phyloP scores from a whole-genome alignment of 1,140 invertebrate species.

The Druon quercuslanigerum region DNA sequence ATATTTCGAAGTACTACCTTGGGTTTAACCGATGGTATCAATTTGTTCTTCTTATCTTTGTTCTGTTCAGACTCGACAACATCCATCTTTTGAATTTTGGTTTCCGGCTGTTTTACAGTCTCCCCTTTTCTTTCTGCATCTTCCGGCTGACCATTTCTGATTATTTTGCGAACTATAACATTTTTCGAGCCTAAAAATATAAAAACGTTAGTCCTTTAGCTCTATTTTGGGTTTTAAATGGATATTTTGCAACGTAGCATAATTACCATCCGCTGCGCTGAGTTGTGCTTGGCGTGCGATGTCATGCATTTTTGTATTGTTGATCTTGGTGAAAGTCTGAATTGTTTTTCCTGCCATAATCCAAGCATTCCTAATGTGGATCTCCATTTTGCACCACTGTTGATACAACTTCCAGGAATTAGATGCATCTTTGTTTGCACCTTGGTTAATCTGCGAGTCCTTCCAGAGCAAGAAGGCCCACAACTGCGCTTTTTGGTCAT shows the following conservation, averaged over 20 bases:
- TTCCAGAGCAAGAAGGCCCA: slow-evolving; percentile 91
- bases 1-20: slow-evolving; percentile 56
- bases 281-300: slow-evolving; percentile 56
- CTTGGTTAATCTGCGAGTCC: slow-evolving; percentile 79
- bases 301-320: slow-evolving; percentile 73
- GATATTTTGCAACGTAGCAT: neutral
- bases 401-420: slow-evolving; percentile 88
- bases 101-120: slow-evolving; percentile 42
- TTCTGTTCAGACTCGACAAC: slow-evolving; percentile 43
- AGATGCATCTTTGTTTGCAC: slow-evolving; percentile 71
- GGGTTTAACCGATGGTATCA: slow-evolving; percentile 68
- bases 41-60: slow-evolving; percentile 62
- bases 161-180: slow-evolving; percentile 69
- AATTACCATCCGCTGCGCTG: slow-evolving; percentile 56
- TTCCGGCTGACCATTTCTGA: slow-evolving; percentile 72
- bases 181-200: slow-evolving; percentile 59
- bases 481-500: slow-evolving; percentile 86
- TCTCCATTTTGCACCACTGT: slow-evolving; percentile 87
- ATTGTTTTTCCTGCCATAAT: slow-evolving; percentile 85
- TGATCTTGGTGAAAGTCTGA: slow-evolving; percentile 80
- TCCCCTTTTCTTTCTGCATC: slow-evolving; percentile 60
- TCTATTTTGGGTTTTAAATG: neutral
- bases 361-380: slow-evolving; percentile 83
- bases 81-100: slow-evolving; percentile 46
- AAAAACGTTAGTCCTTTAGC: neutral